A percentile compares a stretch with the other conserved stretches of the same genome.
phyloP scores from a whole-genome alignment of 1,140 invertebrate species.

The Drosophila sp. region DNA sequence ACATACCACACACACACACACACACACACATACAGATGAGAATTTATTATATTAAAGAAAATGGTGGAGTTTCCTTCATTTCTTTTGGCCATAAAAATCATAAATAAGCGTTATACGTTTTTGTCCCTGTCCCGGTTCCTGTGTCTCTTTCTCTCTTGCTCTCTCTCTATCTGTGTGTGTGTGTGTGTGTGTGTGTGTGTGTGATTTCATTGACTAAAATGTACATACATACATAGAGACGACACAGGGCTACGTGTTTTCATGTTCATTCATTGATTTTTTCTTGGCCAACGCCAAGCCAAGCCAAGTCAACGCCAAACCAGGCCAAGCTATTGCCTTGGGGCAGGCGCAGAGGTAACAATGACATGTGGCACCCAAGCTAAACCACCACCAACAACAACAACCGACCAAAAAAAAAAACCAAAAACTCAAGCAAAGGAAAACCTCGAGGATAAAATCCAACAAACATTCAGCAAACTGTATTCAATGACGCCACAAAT shows the following conservation, averaged over 20 bases:
- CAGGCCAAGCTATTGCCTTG: slow-evolving; percentile 25
- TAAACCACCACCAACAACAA: too few species aligned
- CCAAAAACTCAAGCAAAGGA: slow-evolving; percentile 25
- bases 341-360: slow-evolving; percentile 25
- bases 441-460: slow-evolving; percentile 48
- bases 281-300: slow-evolving; percentile 37
- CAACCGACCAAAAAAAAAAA: not conserved
- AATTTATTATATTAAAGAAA: slow-evolving; percentile 10
- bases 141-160: too few species aligned
- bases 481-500: slow-evolving; percentile 63
- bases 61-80: slow-evolving; percentile 5
- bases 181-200: slow-evolving; percentile 14
- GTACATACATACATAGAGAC: slow-evolving; percentile 28
- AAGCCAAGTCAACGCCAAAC: not conserved
- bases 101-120: not conserved
- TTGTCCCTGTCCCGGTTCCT: too few species aligned
- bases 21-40: not conserved
- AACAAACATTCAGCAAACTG: slow-evolving; percentile 27
- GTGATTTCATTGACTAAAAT: slow-evolving; percentile 53
- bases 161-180: slow-evolving; percentile 16
- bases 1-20: not conserved
- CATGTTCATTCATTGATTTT: slow-evolving; percentile 62
- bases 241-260: slow-evolving; percentile 36
- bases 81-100: slow-evolving; percentile 4
- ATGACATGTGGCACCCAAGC: not conserved